Evolutionary conservation across 2,888 invertebrate genomes (phyloP), one percentile per base, ranked within the genome.

Genomic region (Herminia tarsipennalis): DNA sequence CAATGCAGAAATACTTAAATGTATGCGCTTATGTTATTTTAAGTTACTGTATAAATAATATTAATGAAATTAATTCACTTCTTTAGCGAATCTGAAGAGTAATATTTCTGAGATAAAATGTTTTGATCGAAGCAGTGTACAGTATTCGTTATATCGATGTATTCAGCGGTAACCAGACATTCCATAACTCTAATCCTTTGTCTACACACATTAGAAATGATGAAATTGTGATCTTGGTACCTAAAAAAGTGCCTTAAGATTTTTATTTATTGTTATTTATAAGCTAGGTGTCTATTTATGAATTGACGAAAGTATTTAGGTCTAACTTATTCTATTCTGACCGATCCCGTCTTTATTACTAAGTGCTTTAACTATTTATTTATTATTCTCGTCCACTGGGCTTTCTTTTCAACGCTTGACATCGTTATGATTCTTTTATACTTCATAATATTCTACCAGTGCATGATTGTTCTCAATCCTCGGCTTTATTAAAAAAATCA

Each of bases 1-100:
- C 83, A 91, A 90, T 90, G 91, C 90, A 81, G 91, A 91, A 91
- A 89, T 91, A 90, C 83, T 88, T 89, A 85, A 85, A 81, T 88
- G 86, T 90, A 89, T 91, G 91, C 91, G 91, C 91, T 91, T 91
- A 90, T 88, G 78, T 85, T 84, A 78, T 75, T 81, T 77, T 84
- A 83, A 78, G 77, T 84, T 76, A 82, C 81, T 89, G 83, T 88
- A 83, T 78, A 83, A 78, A 81, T 73, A 74, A 72, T 66, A 77
- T 79, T 78, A 73, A 73, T 76, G 69, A 64, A 66, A 68, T 57
- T 49, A 64, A 64, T 66, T 70, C 73, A 76, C 66, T 76, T 74
- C 74, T 66, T 79, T 81, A 86, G 85, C 71, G 67, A 81, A 81
- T 81, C 76, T 78, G 76, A 72, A 72, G 71, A 76, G 70, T 73